Evolutionary conservation across 2,888 invertebrate species (phyloP), one percentile per base, ranked within the genome.

Genomic region (Hydrotaea cyrtoneurina): DNA sequence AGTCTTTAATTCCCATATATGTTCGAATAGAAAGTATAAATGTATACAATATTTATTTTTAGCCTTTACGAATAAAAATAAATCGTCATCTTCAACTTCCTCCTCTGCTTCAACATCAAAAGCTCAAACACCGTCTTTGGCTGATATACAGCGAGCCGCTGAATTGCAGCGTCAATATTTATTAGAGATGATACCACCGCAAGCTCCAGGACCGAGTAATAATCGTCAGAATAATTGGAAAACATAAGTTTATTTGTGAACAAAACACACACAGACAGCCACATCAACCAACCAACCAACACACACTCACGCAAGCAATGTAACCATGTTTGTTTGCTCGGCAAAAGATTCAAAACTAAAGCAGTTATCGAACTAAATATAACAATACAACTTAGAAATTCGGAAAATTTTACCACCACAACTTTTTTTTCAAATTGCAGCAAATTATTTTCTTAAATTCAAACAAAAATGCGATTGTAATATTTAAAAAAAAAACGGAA

Each of bases 111-210:
- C 90, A n/a, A 81, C 88, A 62, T 89, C 91, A 64, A 92, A 91
- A 80, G 92, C 90, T 83, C 92, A 91, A 87, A 87, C 91, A 17
- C 89, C 89, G 71, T 92, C 90, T 88, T 92, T 95, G 90, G 96
- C 95, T 0, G 97, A 97, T 88, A 94, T 97, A 92, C 97, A 97
- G 92, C 94, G 97, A 87, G 96, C 97, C 83, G 96, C 96, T 4
- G 97, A 97, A 91, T 93, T 97, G 86, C 98, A 98, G 93, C 94
- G 98, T 79, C 98, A 98, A 93, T 98, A 98, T 94, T 94, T 99
- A 90, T 94, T 99, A 86, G 98, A 99, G 93, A 98, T 99, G 98
- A 97, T 98, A 90, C 97, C 98, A 79, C 94, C 92, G 19, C 94
- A 92, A 23, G 92, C 89, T 86, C 90, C 92, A 53, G 92, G 91